Percentiles rank a stretch among this genome's conserved stretches.
phyloP scores from a whole-genome alignment of 2,113 vertebrate genomes.

The Daphoenositta chrysoptera region DNA sequence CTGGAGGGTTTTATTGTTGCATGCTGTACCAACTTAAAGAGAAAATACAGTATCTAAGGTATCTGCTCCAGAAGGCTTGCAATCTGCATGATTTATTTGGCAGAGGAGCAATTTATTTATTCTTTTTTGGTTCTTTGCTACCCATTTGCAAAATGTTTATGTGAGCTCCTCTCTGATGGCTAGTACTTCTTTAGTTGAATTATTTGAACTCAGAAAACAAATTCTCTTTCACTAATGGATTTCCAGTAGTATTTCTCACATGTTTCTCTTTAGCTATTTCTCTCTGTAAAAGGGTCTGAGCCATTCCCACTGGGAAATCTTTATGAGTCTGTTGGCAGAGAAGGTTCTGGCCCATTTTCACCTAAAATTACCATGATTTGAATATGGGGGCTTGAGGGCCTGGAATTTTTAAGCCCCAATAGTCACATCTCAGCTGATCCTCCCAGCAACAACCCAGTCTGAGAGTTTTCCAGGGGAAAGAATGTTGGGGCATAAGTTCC shows the following conservation, averaged over 20 bases:
- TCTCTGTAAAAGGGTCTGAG: neutral
- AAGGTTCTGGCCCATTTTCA: neutral
- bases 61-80: neutral
- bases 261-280: neutral
- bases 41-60: neutral
- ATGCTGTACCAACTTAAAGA: neutral
- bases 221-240: neutral
- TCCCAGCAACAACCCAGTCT: neutral
- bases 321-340: neutral
- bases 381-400: neutral
- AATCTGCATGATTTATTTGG: neutral
- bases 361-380: neutral
- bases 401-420: neutral
- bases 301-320: neutral
- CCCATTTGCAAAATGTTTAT: constrained; percentile 11
- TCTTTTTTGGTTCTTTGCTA: constrained; percentile 8
- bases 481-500: neutral
- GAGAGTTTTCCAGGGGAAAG: neutral
- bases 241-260: neutral
- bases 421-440: neutral
- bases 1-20: neutral
- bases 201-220: neutral
- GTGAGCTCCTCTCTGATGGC: neutral
- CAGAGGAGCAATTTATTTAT: constrained; percentile 1
- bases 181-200: neutral